Evolutionary conservation across 2,113 vertebrate genomes (phyloP), one percentile per base, ranked within the genome.

Genomic region (Chaetodon auriga): DNA sequence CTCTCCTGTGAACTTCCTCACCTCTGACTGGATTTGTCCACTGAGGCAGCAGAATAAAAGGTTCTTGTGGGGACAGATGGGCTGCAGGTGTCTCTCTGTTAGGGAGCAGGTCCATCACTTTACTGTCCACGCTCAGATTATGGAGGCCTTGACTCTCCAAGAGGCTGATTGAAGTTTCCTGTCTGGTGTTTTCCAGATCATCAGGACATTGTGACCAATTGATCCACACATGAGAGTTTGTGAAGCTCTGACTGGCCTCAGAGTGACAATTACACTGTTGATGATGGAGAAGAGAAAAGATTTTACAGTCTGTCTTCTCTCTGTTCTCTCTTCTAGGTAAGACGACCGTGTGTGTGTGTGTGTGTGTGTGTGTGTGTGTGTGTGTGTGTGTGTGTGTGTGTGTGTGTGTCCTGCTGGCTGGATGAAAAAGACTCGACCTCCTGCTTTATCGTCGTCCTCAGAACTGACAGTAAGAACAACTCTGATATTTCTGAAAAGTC

Each of bases 11-110:
- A 43, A 68, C 30, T 43, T 64, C 58, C 65, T 75, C 58, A 51
- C 64, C 38, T 83, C 70, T 65, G 58, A 43, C 57, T 70, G 49
- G 43, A 72, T 64, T 63, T 74, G 75, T 41, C 30, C 38, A 14
- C 25, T 14, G 62, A 73, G 55, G 68, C 49, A 62, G 38, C 51
- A 65, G 14, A 65, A 64, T 75, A 66, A 72, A 78, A 72, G 25
- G 6, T 58, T 72, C 63, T 45, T 38, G 11, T 79, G 53, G 14
- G 61, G 54, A 41, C 11, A 19, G 19, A 57, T 51, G 35, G 35
- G 25, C 48, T 62, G 23, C 41, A 30, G n/a, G 25, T 73, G 12
- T 35, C 36, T 11, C 45, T 71, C 25, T 58, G 38, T 53, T 23
- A 43, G 38, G 43, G 7, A 36, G 71, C 12, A 36, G 57, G 7